phyloP scores from a whole-genome alignment of 2,797 vertebrate genomes.

The Phataginus tetradactyla region DNA sequence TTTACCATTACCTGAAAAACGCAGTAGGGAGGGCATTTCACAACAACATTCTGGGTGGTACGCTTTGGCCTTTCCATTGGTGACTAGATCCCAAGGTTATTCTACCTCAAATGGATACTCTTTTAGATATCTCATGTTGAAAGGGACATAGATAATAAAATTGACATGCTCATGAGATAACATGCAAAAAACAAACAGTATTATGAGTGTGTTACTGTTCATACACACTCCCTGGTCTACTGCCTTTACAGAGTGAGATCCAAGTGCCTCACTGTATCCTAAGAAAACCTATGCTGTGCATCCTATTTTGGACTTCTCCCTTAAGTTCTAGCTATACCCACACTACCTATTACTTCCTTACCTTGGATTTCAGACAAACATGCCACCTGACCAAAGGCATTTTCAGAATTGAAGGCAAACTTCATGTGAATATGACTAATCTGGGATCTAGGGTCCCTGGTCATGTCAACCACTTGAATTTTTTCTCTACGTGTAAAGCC shows the following conservation, averaged over 20 bases:
- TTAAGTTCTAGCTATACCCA: neutral
- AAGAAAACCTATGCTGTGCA: neutral
- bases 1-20: neutral
- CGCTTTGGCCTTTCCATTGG: neutral
- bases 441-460: neutral
- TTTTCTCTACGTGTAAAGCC: constrained; percentile 12
- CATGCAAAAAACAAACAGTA: neutral
- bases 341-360: neutral
- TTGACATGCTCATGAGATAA: neutral
- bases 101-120: neutral
- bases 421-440: constrained; percentile 4
- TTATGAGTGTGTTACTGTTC: neutral
- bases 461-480: neutral
- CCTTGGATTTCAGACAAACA: neutral
- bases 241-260: neutral
- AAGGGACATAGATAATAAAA: neutral
- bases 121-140: neutral
- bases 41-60: neutral
- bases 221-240: neutral
- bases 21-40: neutral
- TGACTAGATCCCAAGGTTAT: neutral
- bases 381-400: neutral
- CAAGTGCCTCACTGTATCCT: neutral
- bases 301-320: neutral
- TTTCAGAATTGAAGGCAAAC: constrained; percentile 43